Base-by-base conservation (phyloP, 2,888 invertebrate species). In the Galeopsomyia nigrocyanea region DNA sequence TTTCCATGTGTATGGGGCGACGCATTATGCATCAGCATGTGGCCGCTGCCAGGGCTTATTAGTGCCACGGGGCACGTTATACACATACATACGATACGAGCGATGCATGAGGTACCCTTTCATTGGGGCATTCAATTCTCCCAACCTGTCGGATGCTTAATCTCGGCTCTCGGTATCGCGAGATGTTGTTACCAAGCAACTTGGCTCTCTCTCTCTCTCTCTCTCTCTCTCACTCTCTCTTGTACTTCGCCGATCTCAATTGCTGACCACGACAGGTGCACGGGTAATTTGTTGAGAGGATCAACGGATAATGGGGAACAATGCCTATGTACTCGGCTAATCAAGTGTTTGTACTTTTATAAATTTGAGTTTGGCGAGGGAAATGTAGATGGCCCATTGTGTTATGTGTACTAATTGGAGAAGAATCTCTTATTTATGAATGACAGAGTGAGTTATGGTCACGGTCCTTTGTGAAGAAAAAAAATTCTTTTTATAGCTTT, bases 1-100 rank as follows among this genome's bases (percentile, higher is more conserved):
- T 26, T 26, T 26, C 5, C 13, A 7, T 3, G 17, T 1, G 9
- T 53, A 53, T 53, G 9, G 53, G 53, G 17, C 82, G 2, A 3
- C 26, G 81, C 80, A 84, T 85, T 84, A 83, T 82, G 80, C 80
- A 84, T 84, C 85, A 86, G 81, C 86, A 86, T 86, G 86, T 84
- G 85, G 85, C 83, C 79, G 82, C 78, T 86, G 85, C 85, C 85
- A 85, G 71, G 77, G 77, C 79, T 82, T 82, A 84, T 86, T 85
- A 85, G 80, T 58, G 65, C 46, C 13, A 50, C 51, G n/a, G 16
- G 26, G 26, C 26, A 26, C 46, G 17, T 17, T 13, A 58, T 47
- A 64, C 46, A 26, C 31, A 9, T 46, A 39, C 47, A 10, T 17
- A 53, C 53, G 19, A 17, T 53, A 53, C 2, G 19, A 14, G 53